Percentiles rank a stretch among this genome's conserved stretches.
Evolutionary conservation across 2,888 invertebrate genomes (phyloP).

Genomic region (Ormyrus pomaceus): DNA sequence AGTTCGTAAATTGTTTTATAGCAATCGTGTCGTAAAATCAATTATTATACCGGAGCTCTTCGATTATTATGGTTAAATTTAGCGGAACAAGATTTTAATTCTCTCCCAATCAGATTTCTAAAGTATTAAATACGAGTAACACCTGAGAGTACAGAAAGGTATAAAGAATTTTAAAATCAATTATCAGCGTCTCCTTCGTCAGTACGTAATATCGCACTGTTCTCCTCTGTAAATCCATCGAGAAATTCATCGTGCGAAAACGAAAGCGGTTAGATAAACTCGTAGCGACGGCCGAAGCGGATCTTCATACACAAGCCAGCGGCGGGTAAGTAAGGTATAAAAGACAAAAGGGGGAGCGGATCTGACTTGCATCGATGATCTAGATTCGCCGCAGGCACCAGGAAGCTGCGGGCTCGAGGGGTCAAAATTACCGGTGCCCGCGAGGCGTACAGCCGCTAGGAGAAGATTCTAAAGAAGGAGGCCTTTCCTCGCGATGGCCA

Average conservation of each 20-base stretch:
- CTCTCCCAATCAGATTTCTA: no score
- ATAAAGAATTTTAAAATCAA: no score
- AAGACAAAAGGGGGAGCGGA: constrained; percentile 23
- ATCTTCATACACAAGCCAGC: neutral
- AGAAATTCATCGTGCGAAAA: constrained; percentile 30
- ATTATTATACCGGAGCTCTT: neutral
- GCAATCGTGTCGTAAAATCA: neutral
- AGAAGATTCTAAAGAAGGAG: constrained; percentile 20
- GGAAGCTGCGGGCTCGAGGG: constrained; percentile 33
- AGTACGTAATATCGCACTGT: no score
- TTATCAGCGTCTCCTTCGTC: no score
- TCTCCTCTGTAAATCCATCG: no score
- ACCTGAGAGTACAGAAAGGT: no score
- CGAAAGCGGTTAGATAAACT: constrained; percentile 39
- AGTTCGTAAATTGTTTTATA: neutral
- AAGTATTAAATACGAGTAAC: no score
- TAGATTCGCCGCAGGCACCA: constrained; percentile 33
- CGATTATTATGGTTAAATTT: no score
- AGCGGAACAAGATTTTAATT: no score
- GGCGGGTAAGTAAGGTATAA: constrained; percentile 24
- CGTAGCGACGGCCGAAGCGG: neutral
- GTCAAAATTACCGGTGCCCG: constrained; percentile 59
- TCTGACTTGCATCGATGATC: constrained; percentile 30
- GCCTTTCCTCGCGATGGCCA: constrained; percentile 22
- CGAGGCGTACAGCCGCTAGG: constrained; percentile 17